These are phyloP conservation scores for Neotragus moschatus DNA, from an alignment of 2,113 vertebrate species.

Conservation along the genomic window DNA sequence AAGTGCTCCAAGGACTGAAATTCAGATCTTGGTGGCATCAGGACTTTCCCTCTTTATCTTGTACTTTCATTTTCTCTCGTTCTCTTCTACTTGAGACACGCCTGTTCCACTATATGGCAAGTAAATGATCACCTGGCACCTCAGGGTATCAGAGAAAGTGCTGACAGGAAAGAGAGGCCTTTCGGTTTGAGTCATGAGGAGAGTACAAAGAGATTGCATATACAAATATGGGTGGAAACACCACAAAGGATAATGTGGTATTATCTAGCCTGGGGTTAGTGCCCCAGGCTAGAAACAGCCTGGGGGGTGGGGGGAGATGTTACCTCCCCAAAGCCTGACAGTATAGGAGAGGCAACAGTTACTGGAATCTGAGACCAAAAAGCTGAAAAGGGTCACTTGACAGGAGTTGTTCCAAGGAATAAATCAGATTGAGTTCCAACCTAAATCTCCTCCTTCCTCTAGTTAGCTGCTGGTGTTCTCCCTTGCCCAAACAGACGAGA, in stretches of 20 bases:
- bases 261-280: background rate
- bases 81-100: background rate
- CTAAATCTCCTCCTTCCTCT: background rate
- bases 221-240: background rate
- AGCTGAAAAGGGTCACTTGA: background rate
- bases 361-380: background rate
- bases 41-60: background rate
- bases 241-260: background rate
- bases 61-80: background rate
- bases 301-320: background rate
- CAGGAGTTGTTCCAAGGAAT: background rate
- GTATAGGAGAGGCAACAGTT: background rate
- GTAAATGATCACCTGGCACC: background rate
- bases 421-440: background rate
- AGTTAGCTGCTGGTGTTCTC: background rate
- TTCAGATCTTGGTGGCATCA: background rate
- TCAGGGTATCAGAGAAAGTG: background rate
- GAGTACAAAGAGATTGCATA: background rate
- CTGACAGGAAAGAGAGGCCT: constrained; percentile 11
- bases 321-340: background rate
- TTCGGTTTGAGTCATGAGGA: background rate
- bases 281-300: background rate
- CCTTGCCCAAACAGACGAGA: background rate
- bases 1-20: background rate
- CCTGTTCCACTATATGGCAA: background rate